Evolutionary conservation across 2,113 vertebrate species (phyloP).

Genomic region (Lethenteron reissneri): DNA sequence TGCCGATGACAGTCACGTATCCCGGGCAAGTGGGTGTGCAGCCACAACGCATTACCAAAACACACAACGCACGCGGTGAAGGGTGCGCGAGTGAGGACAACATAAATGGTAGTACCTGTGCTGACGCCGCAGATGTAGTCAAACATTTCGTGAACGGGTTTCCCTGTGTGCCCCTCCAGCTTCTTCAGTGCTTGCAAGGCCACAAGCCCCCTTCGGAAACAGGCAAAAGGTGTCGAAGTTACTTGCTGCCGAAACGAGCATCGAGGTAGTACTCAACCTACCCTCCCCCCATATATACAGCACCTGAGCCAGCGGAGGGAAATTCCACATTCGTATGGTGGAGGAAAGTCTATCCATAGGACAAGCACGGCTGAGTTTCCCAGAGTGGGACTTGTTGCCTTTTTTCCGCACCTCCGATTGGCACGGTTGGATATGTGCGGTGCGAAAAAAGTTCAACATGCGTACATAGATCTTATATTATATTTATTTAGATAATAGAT

Average conservation of each 20-base stretch:
- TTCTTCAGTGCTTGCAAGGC: constrained; percentile 68
- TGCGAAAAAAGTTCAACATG: too few species aligned
- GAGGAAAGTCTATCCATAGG: not conserved
- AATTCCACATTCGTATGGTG: not conserved
- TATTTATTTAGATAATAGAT: too few species aligned
- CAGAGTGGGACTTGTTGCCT: too few species aligned
- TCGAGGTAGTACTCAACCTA: not conserved
- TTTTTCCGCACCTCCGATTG: too few species aligned
- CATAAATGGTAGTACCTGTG: constrained; percentile 40
- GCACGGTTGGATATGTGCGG: too few species aligned
- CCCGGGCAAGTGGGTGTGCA: too few species aligned
- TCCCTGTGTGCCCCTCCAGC: constrained; percentile 64
- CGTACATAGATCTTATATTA: too few species aligned
- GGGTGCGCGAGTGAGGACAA: too few species aligned
- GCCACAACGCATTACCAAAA: too few species aligned
- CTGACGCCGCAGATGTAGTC: constrained; percentile 96
- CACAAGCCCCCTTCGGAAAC: constrained; percentile 50
- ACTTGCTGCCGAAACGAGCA: not conserved
- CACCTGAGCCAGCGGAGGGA: not conserved
- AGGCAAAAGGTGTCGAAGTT: constrained; percentile 3
- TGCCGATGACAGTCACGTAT: too few species aligned
- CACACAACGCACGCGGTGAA: too few species aligned
- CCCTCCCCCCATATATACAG: not conserved
- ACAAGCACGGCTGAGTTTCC: not conserved
- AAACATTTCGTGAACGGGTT: constrained; percentile 70